These are phyloP conservation scores for Plutella xylostella DNA, from an alignment of 2,888 invertebrate species.

Conservation along the genomic window DNA sequence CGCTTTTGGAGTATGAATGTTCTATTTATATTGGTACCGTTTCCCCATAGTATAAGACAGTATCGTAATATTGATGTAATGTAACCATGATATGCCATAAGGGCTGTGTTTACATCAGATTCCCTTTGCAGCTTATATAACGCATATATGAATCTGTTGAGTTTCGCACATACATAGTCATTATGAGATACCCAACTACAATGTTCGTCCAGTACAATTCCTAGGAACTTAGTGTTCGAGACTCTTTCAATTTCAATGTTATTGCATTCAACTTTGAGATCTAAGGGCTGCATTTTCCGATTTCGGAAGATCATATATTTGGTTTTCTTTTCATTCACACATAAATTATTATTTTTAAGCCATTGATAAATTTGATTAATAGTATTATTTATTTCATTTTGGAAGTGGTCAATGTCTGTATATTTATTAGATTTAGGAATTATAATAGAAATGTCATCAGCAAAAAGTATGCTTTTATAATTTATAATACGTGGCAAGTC, in stretches of 20 bases:
- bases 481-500: constrained; percentile 8
- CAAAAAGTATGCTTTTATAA: constrained; percentile 9
- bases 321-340: neutral
- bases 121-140: constrained; percentile 10
- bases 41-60: constrained; percentile 2
- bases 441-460: constrained; percentile 24
- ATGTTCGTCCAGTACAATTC: neutral
- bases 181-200: neutral
- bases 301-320: neutral
- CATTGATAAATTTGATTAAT: constrained; percentile 7
- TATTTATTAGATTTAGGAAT: no score
- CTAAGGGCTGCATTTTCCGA: neutral
- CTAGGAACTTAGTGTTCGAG: no score
- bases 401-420: constrained; percentile 4
- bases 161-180: constrained; percentile 10
- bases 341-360: constrained; percentile 11
- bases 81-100: constrained; percentile 12
- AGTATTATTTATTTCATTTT: constrained; percentile 5
- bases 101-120: constrained; percentile 8
- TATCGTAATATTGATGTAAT: constrained; percentile 11
- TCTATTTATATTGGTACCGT: neutral
- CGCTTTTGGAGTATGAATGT: neutral
- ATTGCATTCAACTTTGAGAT: neutral
- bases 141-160: constrained; percentile 12
- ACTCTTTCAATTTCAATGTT: neutral